These are phyloP conservation scores for Ennomos erosarius DNA, from an alignment of 2,888 invertebrate genomes.

Conservation along the genomic window DNA sequence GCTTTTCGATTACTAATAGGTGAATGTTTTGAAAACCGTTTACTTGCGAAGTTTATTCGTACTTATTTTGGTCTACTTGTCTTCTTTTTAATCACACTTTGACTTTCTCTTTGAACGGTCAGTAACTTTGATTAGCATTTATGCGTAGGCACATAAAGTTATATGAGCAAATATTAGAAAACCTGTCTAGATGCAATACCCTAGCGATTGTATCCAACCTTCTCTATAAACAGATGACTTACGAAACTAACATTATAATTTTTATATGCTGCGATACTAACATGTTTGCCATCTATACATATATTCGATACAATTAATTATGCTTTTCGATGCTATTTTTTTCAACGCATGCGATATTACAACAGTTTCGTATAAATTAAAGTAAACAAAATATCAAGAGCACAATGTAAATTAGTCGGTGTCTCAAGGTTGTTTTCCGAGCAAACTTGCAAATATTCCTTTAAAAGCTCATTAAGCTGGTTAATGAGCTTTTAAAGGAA, in stretches of 20 bases:
- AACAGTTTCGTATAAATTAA: background rate
- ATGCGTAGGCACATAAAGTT: conserved; percentile 17
- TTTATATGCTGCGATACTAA: conserved; percentile 26
- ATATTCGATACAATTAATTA: conserved; percentile 10
- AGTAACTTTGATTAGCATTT: conserved; percentile 17
- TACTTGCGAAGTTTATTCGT: no score
- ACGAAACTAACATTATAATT: conserved; percentile 28
- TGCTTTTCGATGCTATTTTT: conserved; percentile 10
- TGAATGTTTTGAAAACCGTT: no score
- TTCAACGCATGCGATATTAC: conserved; percentile 1
- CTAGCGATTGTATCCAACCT: conserved; percentile 33
- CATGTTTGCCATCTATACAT: conserved; percentile 17
- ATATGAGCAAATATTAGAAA: conserved; percentile 35
- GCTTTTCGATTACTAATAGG: no score
- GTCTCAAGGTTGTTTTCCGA: no score
- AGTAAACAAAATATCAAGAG: no score
- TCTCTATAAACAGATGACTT: conserved; percentile 24
- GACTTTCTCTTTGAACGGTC: conserved; percentile 16
- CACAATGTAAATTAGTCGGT: no score
- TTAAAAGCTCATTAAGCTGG: no score
- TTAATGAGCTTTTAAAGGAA: background rate
- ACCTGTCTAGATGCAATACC: conserved; percentile 31
- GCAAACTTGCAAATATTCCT: no score
- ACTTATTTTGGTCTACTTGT: no score
- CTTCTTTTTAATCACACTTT: background rate